phyloP scores from a whole-genome alignment of 1,140 invertebrate species.

The Dinoponera quadriceps region DNA sequence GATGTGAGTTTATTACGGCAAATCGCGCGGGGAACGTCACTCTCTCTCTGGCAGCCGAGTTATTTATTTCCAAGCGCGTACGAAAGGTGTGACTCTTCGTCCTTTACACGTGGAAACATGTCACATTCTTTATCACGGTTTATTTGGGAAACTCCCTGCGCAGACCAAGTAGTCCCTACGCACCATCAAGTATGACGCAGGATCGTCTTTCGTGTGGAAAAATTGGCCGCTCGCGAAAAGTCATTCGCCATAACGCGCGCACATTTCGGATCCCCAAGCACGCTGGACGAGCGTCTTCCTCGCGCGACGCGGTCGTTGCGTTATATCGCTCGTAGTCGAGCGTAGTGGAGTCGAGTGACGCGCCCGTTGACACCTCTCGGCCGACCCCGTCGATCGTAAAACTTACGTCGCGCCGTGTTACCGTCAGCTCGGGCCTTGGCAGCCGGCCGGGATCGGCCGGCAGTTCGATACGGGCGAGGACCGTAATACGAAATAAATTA shows the following conservation, averaged over 20 bases:
- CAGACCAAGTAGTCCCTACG: too few relatives aligned
- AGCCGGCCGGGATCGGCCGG: slow-evolving; percentile 16
- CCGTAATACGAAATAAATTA: slow-evolving; percentile 59
- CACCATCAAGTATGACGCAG: too few relatives aligned
- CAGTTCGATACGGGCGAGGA: slow-evolving; percentile 51
- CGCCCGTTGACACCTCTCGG: slow-evolving; percentile 35
- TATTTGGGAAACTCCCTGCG: too few relatives aligned
- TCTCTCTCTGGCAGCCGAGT: slow-evolving; percentile 11
- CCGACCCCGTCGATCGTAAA: slow-evolving; percentile 47
- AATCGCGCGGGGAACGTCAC: slow-evolving; percentile 39
- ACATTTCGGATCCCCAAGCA: background rate
- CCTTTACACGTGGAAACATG: background rate
- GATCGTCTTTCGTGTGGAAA: too few relatives aligned
- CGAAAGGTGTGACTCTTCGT: slow-evolving; percentile 27
- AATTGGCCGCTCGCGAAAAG: background rate
- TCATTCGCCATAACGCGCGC: background rate
- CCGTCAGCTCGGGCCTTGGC: slow-evolving; percentile 11
- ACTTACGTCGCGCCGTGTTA: slow-evolving; percentile 26
- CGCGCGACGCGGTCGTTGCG: slow-evolving; percentile 10
- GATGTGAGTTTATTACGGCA: slow-evolving; percentile 52
- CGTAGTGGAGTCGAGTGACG: slow-evolving; percentile 14
- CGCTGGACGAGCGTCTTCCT: background rate
- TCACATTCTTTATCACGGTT: too few relatives aligned
- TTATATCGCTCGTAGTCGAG: slow-evolving; percentile 4
- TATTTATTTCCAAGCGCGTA: slow-evolving; percentile 43